Evolutionary conservation across 2,797 vertebrate species (phyloP).

Genomic region (Synanceia verrucosa): DNA sequence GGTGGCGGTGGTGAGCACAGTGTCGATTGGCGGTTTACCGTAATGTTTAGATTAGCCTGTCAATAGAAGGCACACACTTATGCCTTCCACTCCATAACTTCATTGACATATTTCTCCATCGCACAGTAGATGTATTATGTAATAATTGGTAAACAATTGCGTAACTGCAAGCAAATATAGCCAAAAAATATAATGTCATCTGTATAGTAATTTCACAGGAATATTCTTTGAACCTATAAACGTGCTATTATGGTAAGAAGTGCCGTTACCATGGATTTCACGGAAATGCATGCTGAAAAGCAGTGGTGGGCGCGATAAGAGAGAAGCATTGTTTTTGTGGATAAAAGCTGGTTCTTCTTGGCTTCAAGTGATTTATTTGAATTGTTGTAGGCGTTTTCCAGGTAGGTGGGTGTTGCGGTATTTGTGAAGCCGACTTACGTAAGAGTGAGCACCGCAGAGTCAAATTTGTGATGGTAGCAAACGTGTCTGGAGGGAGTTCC

Average conservation of each 20-base stretch:
- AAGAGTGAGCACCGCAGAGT: neutral
- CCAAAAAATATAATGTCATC: too few relatives aligned
- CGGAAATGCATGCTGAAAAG: constrained; percentile 69
- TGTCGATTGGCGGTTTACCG: constrained; percentile 32
- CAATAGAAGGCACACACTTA: neutral
- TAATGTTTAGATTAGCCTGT: constrained; percentile 25
- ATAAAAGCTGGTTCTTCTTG: neutral
- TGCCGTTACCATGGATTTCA: constrained; percentile 74
- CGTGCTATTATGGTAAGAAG: constrained; percentile 50
- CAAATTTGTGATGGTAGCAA: constrained; percentile 1
- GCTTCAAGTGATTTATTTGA: neutral
- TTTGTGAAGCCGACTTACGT: neutral
- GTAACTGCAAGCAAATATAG: accelerated
- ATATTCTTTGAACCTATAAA: accelerated
- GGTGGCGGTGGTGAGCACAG: constrained; percentile 40
- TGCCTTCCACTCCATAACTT: too few relatives aligned
- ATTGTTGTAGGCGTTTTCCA: neutral
- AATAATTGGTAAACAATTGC: too few relatives aligned
- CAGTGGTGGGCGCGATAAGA: neutral
- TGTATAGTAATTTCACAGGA: neutral
- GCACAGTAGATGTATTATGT: too few relatives aligned
- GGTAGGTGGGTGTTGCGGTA: constrained; percentile 21
- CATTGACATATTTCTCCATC: too few relatives aligned
- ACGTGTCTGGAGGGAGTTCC: constrained; percentile 29
- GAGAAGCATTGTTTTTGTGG: constrained; percentile 12